Percentiles rank a stretch among this genome's conserved stretches.
These are phyloP conservation scores for Chironomus striatipennis DNA, from an alignment of 1,140 invertebrate genomes.

Conservation along the genomic window DNA sequence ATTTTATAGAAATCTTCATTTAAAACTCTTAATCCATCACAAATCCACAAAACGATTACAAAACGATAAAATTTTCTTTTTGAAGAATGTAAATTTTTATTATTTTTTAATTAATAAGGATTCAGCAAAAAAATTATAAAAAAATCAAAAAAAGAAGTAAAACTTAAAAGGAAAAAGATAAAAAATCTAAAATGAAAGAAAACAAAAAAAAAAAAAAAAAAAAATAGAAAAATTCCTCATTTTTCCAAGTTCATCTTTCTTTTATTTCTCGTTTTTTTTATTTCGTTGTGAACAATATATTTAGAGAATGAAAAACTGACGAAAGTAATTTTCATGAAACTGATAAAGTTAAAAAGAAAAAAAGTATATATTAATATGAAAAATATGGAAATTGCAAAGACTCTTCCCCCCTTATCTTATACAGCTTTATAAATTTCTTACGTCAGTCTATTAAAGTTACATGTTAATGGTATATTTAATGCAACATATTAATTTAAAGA, in stretches of 20 bases:
- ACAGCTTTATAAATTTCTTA: constrained; percentile 14
- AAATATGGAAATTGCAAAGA: constrained; percentile 8
- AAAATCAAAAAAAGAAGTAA: too few species aligned
- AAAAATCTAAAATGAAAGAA: neutral
- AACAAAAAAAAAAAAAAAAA: neutral
- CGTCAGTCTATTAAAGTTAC: constrained; percentile 12
- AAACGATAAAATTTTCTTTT: too few species aligned
- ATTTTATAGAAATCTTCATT: too few species aligned
- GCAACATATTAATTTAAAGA: neutral
- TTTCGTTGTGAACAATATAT: neutral
- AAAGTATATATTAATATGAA: neutral
- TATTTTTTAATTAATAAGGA: too few species aligned
- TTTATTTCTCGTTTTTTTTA: too few species aligned
- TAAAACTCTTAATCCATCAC: too few species aligned
- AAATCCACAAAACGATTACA: too few species aligned
- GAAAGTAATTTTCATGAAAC: constrained; percentile 6
- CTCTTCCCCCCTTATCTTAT: neutral
- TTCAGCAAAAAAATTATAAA: too few species aligned
- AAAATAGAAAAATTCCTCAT: too few species aligned
- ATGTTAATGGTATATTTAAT: constrained; percentile 14
- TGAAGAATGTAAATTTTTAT: too few species aligned
- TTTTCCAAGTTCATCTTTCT: too few species aligned
- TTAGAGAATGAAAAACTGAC: neutral
- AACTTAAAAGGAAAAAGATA: too few species aligned
- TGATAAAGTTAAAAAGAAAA: neutral